Percentiles rank a stretch among this genome's conserved stretches.
These are phyloP conservation scores for Meteorus colon DNA, from an alignment of 2,888 invertebrate genomes.

Conservation along the genomic window DNA sequence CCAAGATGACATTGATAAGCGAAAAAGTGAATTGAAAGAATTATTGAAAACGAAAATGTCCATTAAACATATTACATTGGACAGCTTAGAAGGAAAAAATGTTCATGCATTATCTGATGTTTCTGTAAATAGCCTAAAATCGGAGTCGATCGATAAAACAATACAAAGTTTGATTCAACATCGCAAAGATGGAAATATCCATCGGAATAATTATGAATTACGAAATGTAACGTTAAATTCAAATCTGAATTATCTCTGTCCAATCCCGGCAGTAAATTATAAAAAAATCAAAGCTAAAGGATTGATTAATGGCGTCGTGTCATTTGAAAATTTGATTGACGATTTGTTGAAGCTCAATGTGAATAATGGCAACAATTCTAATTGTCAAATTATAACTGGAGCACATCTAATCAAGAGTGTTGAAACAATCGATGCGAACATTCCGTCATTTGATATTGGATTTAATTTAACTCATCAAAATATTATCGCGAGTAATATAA, in stretches of 20 bases:
- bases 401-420: conserved; percentile 45
- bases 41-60: conserved; percentile 44
- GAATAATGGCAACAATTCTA: conserved; percentile 18
- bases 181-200: not conserved
- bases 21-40: conserved; percentile 53
- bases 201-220: conserved; percentile 49
- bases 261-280: conserved; percentile 66
- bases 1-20: not conserved
- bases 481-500: conserved; percentile 45
- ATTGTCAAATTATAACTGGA: conserved; percentile 73
- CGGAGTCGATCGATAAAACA: conserved; percentile 36
- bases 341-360: conserved; percentile 74
- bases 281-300: conserved; percentile 73
- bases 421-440: conserved; percentile 40
- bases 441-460: conserved; percentile 53
- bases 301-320: conserved; percentile 73
- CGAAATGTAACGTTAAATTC: conserved; percentile 61
- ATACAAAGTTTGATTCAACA: conserved; percentile 54
- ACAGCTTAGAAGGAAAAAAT: conserved; percentile 50
- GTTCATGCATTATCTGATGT: conserved; percentile 52
- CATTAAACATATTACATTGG: conserved; percentile 45
- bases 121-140: conserved; percentile 48
- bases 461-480: conserved; percentile 48
- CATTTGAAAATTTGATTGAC: conserved; percentile 72
- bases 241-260: conserved; percentile 57